These are phyloP conservation scores for Centropus unirufus DNA, from an alignment of 2,113 vertebrate genomes.

Conservation along the genomic window DNA sequence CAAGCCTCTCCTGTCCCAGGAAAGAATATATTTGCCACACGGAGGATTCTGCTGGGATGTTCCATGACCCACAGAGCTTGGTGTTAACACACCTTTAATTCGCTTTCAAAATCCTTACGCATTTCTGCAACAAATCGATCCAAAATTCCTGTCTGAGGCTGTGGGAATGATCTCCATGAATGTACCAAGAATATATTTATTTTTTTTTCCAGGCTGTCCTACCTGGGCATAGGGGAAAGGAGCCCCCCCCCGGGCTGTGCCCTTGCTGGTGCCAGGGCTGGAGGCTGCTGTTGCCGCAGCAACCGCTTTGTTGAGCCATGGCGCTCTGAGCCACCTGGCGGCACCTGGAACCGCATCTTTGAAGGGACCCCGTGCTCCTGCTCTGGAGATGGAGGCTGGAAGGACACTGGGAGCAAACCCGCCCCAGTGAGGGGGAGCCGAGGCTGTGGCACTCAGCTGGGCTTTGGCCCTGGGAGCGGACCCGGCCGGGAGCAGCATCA, in stretches of 20 bases:
- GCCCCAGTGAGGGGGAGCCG: background rate
- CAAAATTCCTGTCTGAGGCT: background rate
- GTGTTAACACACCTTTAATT: background rate
- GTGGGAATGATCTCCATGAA: background rate
- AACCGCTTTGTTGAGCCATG: background rate
- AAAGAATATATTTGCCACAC: background rate
- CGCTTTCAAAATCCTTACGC: background rate
- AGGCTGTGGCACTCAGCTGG: background rate
- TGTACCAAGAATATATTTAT: fast-evolving
- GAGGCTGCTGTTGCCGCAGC: conserved; percentile 42
- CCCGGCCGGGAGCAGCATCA: background rate
- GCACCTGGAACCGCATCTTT: background rate
- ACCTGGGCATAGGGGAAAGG: background rate
- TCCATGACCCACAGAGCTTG: background rate
- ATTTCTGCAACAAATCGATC: background rate
- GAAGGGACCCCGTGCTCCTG: background rate
- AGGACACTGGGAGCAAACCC: background rate
- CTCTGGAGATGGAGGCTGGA: background rate
- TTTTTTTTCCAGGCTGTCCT: background rate
- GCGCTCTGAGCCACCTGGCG: background rate
- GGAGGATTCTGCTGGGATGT: background rate
- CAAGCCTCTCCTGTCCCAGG: background rate
- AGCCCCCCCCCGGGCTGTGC: background rate
- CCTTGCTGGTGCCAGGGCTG: background rate
- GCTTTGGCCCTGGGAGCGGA: background rate